Evolutionary conservation across 2,888 invertebrate genomes (phyloP), one percentile per base, ranked within the genome.

Genomic region (Stenolophus ochropezus): DNA sequence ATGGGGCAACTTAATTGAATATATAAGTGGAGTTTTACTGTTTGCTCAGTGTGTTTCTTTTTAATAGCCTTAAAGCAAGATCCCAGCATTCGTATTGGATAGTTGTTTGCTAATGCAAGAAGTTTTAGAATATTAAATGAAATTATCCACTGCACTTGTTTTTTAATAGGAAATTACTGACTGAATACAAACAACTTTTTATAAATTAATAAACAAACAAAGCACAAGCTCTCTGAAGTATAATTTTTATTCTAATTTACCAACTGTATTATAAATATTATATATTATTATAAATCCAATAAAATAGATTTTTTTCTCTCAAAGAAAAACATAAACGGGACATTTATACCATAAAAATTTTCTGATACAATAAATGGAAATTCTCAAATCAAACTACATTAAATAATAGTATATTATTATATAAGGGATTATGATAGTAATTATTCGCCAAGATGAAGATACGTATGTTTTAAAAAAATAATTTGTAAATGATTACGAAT

Each of bases 1-100:
- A 3, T 1, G 23, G 49, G 73, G 49, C 23, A 14, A 25, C 16
- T 47, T 73, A 73, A 49, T 73, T 73, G 73, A 49, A 49, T 49
- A 23, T 73, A 73, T 73, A 73, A 73, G 47, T 20, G 49, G 47
- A 49, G 47, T 49, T 49, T 73, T 49, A 23, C 42, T 18, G 47
- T 69, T 33, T 4, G 18, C 21, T 42, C 33, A 65, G 16, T 65
- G 18, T 56, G 21, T 27, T 27, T 47, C n/a, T 42, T 69, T 69
- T 69, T 69, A 69, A 20, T 42, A 69, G 47, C 33, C n/a, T 69
- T 42, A 33, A 14, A 27, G 16, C 69, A 69, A 69, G 61, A 25
- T 61, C 61, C 5, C 5, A 25, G 61, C 21, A 61, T n/a, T 23
- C n/a, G 11, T 20, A 56, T 21, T 56, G 56, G 21, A 56, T 56